phyloP scores from a whole-genome alignment of 1,140 invertebrate species.

The Theocolax elegans region DNA sequence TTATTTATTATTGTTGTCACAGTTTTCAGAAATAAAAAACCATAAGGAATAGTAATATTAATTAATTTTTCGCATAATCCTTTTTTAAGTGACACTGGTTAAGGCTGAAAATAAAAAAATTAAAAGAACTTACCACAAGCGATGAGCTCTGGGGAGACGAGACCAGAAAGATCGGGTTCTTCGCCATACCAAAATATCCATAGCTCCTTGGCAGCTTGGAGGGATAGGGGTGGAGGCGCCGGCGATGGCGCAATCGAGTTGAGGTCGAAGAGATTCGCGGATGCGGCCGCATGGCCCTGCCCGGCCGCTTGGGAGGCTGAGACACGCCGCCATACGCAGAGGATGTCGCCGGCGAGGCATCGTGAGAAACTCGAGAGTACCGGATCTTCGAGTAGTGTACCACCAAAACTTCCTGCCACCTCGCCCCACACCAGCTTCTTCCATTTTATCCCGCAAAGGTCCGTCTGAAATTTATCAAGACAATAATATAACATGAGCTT shows the following conservation, averaged over 20 bases:
- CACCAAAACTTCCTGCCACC: slow-evolving; percentile 70
- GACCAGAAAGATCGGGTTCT: slow-evolving; percentile 88
- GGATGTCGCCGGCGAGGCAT: slow-evolving; percentile 92
- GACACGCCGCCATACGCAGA: slow-evolving; percentile 95
- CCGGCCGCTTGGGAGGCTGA: slow-evolving; percentile 68
- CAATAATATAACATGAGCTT: not conserved
- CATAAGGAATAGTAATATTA: too few species aligned
- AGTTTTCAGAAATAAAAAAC: too few species aligned
- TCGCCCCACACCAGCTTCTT: slow-evolving; percentile 90
- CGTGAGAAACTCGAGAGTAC: slow-evolving; percentile 92
- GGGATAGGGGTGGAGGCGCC: slow-evolving; percentile 76
- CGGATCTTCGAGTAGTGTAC: slow-evolving; percentile 86
- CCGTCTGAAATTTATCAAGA: slow-evolving; percentile 81
- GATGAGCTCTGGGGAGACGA: slow-evolving; percentile 83
- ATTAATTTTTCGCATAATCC: too few species aligned
- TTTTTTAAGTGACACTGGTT: too few species aligned
- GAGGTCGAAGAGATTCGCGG: slow-evolving; percentile 72
- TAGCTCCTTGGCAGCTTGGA: slow-evolving; percentile 89
- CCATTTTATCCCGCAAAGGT: slow-evolving; percentile 99
- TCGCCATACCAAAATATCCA: slow-evolving; percentile 99
- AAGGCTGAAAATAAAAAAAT: too few species aligned
- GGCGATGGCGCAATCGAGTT: slow-evolving; percentile 66
- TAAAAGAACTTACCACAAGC: slow-evolving; percentile 81
- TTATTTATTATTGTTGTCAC: too few species aligned
- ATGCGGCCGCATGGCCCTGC: slow-evolving; percentile 60